Base-by-base conservation (phyloP, 2,888 invertebrate species). In the Agapetus fuscipes region DNA sequence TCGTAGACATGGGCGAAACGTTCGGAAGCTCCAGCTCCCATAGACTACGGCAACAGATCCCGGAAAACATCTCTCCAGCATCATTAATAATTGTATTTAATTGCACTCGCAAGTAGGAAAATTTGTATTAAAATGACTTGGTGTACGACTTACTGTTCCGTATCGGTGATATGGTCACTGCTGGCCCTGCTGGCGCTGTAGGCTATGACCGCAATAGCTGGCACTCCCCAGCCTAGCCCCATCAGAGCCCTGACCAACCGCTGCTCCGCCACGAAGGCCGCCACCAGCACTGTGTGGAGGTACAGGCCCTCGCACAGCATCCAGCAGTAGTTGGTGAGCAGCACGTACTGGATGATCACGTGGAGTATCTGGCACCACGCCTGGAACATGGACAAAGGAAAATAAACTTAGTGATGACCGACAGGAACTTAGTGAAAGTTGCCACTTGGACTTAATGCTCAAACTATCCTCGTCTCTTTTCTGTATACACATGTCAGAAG, bases 271-370 rank as follows among this genome's bases (percentile, higher is more conserved):
- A 90, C 84, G 63, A 95, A 94, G 3, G 94, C 87, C 48, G 84
- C 78, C 13, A 94, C 91, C 2, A 95, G 79, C 50, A 95, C 79
- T 1, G 94, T 94, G 66, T 94, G 94, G 49, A 95, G 74, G 64
- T 94, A 94, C 49, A 93, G 76, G 0, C 93, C 93, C 64, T 93
- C 93, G 66, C 90, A 90, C 54, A 95, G 74, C 93, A 94, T 95
- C 95, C 95, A 95, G 51, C 89, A 83, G 66, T 94, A 95, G 66
- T 88, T 94, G 54, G 88, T 87, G 43, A 93, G 74, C 50, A 94
- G 74, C 55, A 88, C 89, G 62, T 89, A 91, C 64, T 90, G 88
- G 34, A 89, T 76, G 32, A 83, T 60, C 17, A 87, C 79, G 66
- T 91, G 86, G 32, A 94, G 71, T 37, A 76, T 66, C 50, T 85